These are phyloP conservation scores for Tipula unca DNA, from an alignment of 2,888 invertebrate genomes.

Conservation along the genomic window DNA sequence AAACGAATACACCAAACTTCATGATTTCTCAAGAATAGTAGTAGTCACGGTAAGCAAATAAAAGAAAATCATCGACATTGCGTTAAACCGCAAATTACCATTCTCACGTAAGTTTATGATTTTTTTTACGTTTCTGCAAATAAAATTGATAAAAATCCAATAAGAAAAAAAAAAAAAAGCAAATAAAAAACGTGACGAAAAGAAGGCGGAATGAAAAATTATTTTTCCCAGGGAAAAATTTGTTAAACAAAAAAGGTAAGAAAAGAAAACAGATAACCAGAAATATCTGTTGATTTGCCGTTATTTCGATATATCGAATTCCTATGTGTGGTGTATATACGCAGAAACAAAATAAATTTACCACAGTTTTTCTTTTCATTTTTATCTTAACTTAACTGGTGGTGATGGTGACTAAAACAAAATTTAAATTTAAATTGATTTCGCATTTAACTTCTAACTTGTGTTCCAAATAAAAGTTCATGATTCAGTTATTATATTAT, in stretches of 20 bases:
- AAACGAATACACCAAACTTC: too few species aligned
- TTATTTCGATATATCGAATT: not conserved
- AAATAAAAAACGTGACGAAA: not conserved
- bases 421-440: slow-evolving; percentile 8
- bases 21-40: too few species aligned
- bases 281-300: not conserved
- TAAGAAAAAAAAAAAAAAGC: not conserved
- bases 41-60: not conserved
- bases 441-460: not conserved
- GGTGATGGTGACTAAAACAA: not conserved
- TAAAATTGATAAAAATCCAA: not conserved
- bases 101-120: not conserved
- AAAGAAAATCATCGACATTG: not conserved
- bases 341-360: not conserved
- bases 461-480: not conserved
- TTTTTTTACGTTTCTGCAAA: not conserved
- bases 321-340: not conserved
- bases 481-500: not conserved
- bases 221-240: not conserved
- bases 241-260: not conserved
- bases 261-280: not conserved
- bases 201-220: not conserved
- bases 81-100: not conserved
- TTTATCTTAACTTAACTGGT: not conserved
- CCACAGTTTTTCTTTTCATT: not conserved